A percentile compares a stretch with the other conserved stretches of the same genome.
Conservation (phyloP, 2,113 vertebrate species). For the Cochlearius cochlearius region DNA sequence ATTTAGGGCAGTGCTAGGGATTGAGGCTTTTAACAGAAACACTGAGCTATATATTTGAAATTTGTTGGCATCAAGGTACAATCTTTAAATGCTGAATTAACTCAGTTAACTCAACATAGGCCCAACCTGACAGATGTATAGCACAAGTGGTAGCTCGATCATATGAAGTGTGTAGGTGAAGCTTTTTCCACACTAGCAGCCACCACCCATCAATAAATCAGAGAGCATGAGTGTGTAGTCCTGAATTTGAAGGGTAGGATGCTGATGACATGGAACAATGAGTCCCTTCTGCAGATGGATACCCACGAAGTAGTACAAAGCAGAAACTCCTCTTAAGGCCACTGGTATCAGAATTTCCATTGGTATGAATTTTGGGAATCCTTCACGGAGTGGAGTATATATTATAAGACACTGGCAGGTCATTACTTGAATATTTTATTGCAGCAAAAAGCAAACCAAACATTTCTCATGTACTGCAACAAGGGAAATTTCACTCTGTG, state of each 20-base stretch:
- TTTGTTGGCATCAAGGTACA: background rate
- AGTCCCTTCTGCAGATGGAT: background rate
- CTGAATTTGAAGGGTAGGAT: background rate
- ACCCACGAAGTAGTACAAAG: background rate
- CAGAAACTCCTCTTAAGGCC: background rate
- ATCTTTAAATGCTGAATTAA: background rate
- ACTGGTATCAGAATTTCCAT: background rate
- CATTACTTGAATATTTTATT: background rate
- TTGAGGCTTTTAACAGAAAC: background rate
- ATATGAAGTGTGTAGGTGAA: fast-evolving
- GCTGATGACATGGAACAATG: background rate
- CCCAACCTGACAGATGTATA: background rate
- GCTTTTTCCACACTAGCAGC: background rate
- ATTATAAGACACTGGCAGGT: background rate
- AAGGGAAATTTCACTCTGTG: background rate
- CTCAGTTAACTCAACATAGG: background rate
- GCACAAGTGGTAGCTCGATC: background rate
- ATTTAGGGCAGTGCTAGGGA: background rate
- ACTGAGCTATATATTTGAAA: background rate
- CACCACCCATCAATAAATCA: background rate
- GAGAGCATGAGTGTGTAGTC: background rate
- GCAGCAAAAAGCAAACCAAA: background rate
- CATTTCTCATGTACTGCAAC: background rate
- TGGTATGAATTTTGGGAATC: background rate
- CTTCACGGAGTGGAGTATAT: background rate